A percentile compares a stretch with the other conserved stretches of the same genome.
Conservation (phyloP, 1,140 invertebrate genomes). For the Tribolium madens region DNA sequence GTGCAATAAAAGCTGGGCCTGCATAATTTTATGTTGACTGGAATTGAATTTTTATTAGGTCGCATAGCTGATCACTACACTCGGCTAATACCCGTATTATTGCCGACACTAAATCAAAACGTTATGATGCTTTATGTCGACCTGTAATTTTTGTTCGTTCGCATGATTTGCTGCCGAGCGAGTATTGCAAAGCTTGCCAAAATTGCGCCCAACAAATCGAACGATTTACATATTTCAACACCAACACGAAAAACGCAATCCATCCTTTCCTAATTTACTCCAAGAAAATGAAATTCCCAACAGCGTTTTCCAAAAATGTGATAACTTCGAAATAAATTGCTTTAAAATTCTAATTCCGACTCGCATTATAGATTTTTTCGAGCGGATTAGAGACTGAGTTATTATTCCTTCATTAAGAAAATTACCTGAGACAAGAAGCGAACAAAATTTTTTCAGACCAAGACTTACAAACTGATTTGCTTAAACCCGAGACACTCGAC, state of each 20-base stretch:
- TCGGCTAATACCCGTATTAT: constrained; percentile 32
- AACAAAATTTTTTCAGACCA: neutral
- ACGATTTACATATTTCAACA: constrained; percentile 21
- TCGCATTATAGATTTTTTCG: constrained; percentile 7
- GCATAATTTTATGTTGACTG: constrained; percentile 32
- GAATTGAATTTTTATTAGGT: constrained; percentile 39
- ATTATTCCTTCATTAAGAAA: constrained; percentile 37
- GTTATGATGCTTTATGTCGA: constrained; percentile 20
- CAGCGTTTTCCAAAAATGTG: neutral
- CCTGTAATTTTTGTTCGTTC: constrained; percentile 18
- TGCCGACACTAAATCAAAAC: constrained; percentile 37
- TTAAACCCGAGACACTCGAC: neutral
- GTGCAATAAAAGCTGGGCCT: constrained; percentile 27
- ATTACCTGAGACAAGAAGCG: constrained; percentile 20
- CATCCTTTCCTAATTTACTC: constrained; percentile 15
- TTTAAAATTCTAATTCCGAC: constrained; percentile 20
- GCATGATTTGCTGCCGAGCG: constrained; percentile 11
- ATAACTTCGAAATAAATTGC: neutral
- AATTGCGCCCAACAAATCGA: constrained; percentile 27
- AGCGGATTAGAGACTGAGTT: constrained; percentile 8
- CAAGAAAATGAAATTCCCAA: neutral
- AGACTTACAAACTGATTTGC: neutral
- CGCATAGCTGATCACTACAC: constrained; percentile 36
- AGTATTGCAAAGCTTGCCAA: constrained; percentile 25
- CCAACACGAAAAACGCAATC: neutral